These are phyloP conservation scores for Catonia carolina DNA, from an alignment of 2,888 invertebrate genomes.

Conservation along the genomic window DNA sequence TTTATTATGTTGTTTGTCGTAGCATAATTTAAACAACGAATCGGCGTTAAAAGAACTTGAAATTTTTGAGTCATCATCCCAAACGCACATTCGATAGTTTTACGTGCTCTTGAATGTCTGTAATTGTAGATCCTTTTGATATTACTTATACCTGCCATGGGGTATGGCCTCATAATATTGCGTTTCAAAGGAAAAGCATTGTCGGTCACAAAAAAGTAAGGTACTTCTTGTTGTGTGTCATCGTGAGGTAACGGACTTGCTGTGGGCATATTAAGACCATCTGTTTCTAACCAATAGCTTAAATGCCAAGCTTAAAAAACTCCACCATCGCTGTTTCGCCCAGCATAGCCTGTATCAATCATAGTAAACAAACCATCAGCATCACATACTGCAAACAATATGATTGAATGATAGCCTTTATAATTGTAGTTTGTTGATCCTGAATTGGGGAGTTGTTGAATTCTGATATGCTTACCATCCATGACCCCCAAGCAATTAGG, in stretches of 20 bases:
- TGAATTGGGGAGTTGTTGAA: conserved; percentile 30
- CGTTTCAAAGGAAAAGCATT: conserved; percentile 33
- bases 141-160: conserved; percentile 31
- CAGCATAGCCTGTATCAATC: conserved; percentile 37
- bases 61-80: conserved; percentile 33
- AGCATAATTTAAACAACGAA: conserved; percentile 27
- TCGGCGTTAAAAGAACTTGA: conserved; percentile 28
- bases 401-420: conserved; percentile 36
- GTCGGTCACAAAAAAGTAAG: conserved; percentile 30
- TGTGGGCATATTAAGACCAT: conserved; percentile 26
- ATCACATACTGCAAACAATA: conserved; percentile 37
- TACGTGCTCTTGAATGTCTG: conserved; percentile 30
- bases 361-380: conserved; percentile 37
- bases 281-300: conserved; percentile 25
- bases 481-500: conserved; percentile 35
- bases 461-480: conserved; percentile 37
- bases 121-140: conserved; percentile 32
- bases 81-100: conserved; percentile 29
- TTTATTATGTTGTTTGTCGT: conserved; percentile 30
- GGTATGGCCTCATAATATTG: conserved; percentile 35
- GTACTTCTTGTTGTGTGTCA: conserved; percentile 25
- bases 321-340: conserved; percentile 38
- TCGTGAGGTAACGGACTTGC: conserved; percentile 22
- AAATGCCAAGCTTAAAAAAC: conserved; percentile 34
- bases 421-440: conserved; percentile 34